A percentile compares a stretch with the other conserved stretches of the same genome.
Conservation (phyloP, 2,888 invertebrate genomes). For the Tanypteryx hageni region DNA sequence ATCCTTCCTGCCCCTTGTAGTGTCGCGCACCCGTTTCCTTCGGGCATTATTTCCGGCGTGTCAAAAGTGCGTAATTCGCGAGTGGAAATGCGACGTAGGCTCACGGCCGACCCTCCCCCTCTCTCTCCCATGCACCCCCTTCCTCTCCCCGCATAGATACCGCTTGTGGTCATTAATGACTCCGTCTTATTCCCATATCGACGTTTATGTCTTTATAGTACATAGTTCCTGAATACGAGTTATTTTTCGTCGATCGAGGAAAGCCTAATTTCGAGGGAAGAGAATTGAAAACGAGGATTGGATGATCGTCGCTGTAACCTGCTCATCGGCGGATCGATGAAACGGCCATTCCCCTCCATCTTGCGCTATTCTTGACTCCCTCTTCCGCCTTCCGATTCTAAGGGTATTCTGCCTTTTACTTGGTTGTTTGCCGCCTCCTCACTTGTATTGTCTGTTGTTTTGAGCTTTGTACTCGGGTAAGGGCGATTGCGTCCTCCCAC, state of each 20-base stretch:
- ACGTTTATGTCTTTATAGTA: too few relatives aligned
- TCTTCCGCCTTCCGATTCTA: background rate
- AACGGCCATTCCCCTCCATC: background rate
- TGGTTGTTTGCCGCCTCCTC: background rate
- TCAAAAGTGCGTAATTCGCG: background rate
- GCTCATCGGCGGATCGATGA: too few relatives aligned
- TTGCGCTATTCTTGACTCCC: background rate
- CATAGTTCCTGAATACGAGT: too few relatives aligned
- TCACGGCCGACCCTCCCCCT: background rate
- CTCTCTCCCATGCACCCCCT: background rate
- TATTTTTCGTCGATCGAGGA: too few relatives aligned
- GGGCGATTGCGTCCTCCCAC: too few relatives aligned
- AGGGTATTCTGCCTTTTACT: background rate
- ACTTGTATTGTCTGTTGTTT: background rate
- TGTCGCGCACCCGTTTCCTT: background rate
- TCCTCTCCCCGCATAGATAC: too few relatives aligned
- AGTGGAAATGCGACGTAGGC: background rate
- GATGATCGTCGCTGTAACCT: too few relatives aligned
- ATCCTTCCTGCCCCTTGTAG: background rate
- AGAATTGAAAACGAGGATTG: too few relatives aligned
- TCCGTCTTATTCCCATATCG: too few relatives aligned
- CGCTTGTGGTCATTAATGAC: too few relatives aligned
- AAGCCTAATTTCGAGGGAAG: too few relatives aligned
- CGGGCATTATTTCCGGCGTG: background rate
- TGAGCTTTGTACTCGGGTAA: background rate